A percentile compares a stretch with the other conserved stretches of the same genome.
Conservation (phyloP, 2,888 invertebrate genomes). For the Eilema caniola region DNA sequence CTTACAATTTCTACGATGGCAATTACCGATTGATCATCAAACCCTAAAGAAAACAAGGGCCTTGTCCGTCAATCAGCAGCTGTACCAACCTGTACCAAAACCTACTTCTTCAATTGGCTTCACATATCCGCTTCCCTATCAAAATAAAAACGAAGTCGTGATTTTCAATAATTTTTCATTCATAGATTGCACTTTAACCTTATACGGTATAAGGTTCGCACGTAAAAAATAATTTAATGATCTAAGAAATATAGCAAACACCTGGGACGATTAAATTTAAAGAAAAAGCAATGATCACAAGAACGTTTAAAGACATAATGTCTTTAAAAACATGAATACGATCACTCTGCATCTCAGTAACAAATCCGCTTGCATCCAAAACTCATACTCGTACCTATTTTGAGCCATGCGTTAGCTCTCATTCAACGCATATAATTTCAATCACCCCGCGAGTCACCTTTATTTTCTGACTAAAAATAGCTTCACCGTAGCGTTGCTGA, state of each 20-base stretch:
- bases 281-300: background rate
- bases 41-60: no score
- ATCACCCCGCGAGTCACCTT: background rate
- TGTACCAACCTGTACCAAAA: no score
- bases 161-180: background rate
- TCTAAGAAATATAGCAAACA: background rate
- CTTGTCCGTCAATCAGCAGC: no score
- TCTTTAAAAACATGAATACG: background rate
- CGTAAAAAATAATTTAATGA: background rate
- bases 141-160: background rate
- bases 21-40: no score
- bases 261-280: background rate
- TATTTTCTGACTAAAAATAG: background rate
- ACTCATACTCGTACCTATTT: no score
- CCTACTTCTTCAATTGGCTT: background rate
- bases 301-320: background rate
- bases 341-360: no score
- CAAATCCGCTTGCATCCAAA: no score
- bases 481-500: background rate
- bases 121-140: conserved; percentile 2
- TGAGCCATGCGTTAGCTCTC: background rate
- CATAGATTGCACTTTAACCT: background rate
- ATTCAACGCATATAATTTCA: background rate
- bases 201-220: background rate
- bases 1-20: no score